Evolutionary conservation across 2,113 vertebrate species (phyloP).

Genomic region (Notiomystis cincta): DNA sequence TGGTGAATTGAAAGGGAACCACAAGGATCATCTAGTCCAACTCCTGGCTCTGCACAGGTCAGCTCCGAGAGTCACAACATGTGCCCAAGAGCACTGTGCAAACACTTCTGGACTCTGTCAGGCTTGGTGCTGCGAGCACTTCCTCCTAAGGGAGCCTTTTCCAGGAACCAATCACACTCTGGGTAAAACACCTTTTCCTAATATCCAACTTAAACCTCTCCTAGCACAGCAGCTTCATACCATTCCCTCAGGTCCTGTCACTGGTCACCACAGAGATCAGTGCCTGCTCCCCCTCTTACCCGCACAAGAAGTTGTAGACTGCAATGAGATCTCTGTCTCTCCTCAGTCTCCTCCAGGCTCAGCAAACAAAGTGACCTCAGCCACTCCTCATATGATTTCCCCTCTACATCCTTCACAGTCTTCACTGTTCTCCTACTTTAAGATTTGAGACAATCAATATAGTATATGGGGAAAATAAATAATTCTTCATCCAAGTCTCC

Average conservation of each 20-base stretch:
- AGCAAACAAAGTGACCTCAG: background rate
- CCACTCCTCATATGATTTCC: background rate
- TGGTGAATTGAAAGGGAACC: background rate
- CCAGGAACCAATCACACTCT: background rate
- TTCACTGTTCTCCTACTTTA: background rate
- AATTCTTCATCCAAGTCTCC: background rate
- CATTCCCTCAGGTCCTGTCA: accelerated
- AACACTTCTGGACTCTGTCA: background rate
- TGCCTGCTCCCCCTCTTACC: background rate
- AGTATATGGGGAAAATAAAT: background rate
- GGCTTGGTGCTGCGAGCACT: background rate
- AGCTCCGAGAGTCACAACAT: background rate
- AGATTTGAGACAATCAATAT: background rate
- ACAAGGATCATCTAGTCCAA: background rate
- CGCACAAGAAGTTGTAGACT: background rate
- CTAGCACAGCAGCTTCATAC: background rate
- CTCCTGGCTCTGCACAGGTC: background rate
- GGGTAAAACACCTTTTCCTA: background rate
- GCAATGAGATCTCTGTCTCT: background rate
- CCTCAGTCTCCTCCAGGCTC: background rate
- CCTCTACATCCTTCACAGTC: background rate
- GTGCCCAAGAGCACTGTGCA: too few species aligned
- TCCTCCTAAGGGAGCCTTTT: background rate
- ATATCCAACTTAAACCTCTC: background rate
- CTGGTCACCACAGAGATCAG: background rate